Base-by-base conservation (phyloP, 2,113 vertebrate species). In the Todiramphus chloris region DNA sequence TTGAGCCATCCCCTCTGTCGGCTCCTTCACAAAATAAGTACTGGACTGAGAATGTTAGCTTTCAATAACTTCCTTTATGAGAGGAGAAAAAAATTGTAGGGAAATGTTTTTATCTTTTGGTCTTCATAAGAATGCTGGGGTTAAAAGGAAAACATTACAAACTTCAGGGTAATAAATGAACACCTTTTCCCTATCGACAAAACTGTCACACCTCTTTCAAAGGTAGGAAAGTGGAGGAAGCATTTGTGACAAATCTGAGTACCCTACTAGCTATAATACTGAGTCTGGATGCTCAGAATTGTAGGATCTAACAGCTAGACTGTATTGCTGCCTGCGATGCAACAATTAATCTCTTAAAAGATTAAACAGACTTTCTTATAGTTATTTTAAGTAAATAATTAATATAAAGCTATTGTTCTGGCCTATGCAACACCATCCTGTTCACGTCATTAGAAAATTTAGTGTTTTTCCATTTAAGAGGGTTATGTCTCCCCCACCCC, bases 401-500 rank as follows among this genome's bases (percentile, higher is more conserved):
- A 95, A 83, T 93, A 95, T 95, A 95, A 96, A 95, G 74, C 96
- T 96, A 97, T 97, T 97, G 96, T 97, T 97, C 86, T 96, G 66
- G 74, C 67, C 87, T 79, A 39, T 96, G 83, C 72, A 94, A 58
- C 79, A 62, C 66, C 93, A 95, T 97, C 95, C 88, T 98, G 98
- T 98, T 98, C 97, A 97, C 95, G 97, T 97, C 91, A 96, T 67
- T 92, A 97, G 94, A 95, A 96, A 95, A 89, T 46, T 89, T 80
- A 90, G 90, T 91, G 97, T 91, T 96, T 97, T 97, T 94, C 93
- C 78, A 81, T 92, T 88, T 94, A 93, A 89, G 84, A 86, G 43
- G 68, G 60, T 85, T 97, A 86, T 96, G 98, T 96, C 82, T 83
- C 80, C 94, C 84, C 93, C 91, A 62, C 88, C 89, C 78, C 63